Conservation (phyloP, 2,888 invertebrate genomes). For the Ecliptopera silaceata region DNA sequence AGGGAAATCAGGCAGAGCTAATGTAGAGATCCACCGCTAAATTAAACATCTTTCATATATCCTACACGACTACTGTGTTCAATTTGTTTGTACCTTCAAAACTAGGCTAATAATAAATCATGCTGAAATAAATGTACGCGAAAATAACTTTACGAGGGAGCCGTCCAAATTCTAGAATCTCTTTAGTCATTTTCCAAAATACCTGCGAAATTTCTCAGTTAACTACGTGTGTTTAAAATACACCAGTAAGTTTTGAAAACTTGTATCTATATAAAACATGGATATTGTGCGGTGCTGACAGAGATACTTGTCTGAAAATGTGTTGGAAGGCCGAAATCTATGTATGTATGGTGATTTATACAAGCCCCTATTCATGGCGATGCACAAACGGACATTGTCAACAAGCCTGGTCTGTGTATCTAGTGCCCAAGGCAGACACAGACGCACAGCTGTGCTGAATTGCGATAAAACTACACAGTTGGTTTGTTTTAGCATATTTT, state of each 20-base stretch:
- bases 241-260: not conserved
- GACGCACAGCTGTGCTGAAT: constrained; percentile 42
- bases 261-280: not conserved
- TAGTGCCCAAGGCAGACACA: constrained; percentile 26
- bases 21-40: not conserved
- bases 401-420: constrained; percentile 42
- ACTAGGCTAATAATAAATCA: constrained; percentile 32
- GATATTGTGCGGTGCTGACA: not conserved
- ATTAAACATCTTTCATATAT: not conserved
- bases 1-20: not conserved
- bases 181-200: constrained; percentile 19
- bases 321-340: constrained; percentile 1
- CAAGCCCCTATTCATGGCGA: constrained; percentile 32
- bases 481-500: constrained; percentile 47
- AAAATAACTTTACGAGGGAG: constrained; percentile 42
- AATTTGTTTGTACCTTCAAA: constrained; percentile 1
- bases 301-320: not conserved
- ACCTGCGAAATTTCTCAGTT: not conserved
- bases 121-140: constrained; percentile 38
- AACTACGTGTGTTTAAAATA: not conserved
- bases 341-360: constrained; percentile 20
- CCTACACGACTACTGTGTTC: not conserved
- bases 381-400: constrained; percentile 44
- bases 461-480: constrained; percentile 42
- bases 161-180: constrained; percentile 24